These are phyloP conservation scores for Pluvialis apricaria DNA, from an alignment of 2,113 vertebrate species.

Conservation along the genomic window DNA sequence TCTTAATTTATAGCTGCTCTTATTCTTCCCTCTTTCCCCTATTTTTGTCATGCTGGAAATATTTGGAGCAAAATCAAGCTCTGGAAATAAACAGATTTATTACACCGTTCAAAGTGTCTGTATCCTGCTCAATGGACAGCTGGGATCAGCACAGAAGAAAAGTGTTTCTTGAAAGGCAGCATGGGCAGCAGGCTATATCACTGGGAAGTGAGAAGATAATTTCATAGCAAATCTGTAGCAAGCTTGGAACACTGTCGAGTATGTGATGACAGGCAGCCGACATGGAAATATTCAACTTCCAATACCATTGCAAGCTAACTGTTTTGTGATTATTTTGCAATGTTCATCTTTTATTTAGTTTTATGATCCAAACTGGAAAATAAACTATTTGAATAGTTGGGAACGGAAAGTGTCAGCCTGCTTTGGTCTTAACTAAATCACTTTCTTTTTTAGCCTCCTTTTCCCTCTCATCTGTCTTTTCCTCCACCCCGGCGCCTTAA, in stretches of 20 bases:
- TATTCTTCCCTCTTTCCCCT: not conserved
- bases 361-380: constrained; percentile 11
- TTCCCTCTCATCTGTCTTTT: constrained; percentile 5
- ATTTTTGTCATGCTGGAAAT: constrained; percentile 49
- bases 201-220: not conserved
- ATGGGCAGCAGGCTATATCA: not conserved
- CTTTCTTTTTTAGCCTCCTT: not conserved
- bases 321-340: not conserved
- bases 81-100: constrained; percentile 25
- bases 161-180: constrained; percentile 5
- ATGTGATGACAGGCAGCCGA: not conserved
- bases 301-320: not conserved
- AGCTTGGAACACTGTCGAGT: not conserved
- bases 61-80: constrained; percentile 45
- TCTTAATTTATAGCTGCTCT: constrained; percentile 27
- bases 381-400: not conserved
- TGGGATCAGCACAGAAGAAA: constrained; percentile 9
- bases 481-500: not conserved
- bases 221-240: not conserved
- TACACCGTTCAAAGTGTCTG: not conserved
- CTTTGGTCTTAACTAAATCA: not conserved
- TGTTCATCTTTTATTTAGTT: not conserved
- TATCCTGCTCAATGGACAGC: constrained; percentile 30
- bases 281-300: not conserved
- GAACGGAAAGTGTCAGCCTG: constrained; percentile 5